A percentile compares a stretch with the other conserved stretches of the same genome.
phyloP scores from a whole-genome alignment of 1,140 invertebrate genomes.

The Asobara japonica region DNA sequence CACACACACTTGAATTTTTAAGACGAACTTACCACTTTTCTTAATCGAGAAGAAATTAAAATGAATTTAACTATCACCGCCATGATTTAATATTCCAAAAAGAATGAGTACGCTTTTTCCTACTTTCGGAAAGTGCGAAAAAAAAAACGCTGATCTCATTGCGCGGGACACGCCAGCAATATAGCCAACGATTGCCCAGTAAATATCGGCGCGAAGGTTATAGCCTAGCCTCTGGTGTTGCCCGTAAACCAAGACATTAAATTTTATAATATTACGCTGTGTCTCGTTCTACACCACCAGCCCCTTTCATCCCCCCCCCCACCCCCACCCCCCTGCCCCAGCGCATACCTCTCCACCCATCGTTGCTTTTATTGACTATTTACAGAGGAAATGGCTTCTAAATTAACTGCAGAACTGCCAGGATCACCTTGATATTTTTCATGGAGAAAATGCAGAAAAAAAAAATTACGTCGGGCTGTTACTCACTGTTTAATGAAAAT shows the following conservation, averaged over 20 bases:
- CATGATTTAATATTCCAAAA: too few relatives aligned
- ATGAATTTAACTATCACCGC: too few relatives aligned
- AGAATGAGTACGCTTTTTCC: too few relatives aligned
- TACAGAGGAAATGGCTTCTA: slow-evolving; percentile 67
- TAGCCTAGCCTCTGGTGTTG: slow-evolving; percentile 54
- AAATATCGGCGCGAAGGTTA: slow-evolving; percentile 62
- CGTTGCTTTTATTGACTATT: slow-evolving; percentile 66
- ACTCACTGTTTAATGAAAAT: background rate
- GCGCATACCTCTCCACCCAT: slow-evolving; percentile 38
- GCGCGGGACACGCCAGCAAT: slow-evolving; percentile 43
- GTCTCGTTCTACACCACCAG: slow-evolving; percentile 33
- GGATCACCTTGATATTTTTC: slow-evolving; percentile 62
- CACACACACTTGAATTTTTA: too few relatives aligned
- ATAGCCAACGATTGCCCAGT: slow-evolving; percentile 60
- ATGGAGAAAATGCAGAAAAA: slow-evolving; percentile 26
- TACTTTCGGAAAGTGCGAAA: too few relatives aligned
- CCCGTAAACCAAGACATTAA: slow-evolving; percentile 68
- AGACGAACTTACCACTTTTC: too few relatives aligned
- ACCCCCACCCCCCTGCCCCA: slow-evolving; percentile 25
- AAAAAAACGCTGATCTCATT: slow-evolving; percentile 7
- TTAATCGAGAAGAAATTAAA: too few relatives aligned
- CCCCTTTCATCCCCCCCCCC: slow-evolving; percentile 9
- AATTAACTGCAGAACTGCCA: slow-evolving; percentile 65
- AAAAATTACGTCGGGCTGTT: background rate
- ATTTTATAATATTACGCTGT: slow-evolving; percentile 66